A percentile compares a stretch with the other conserved stretches of the same genome.
These are phyloP conservation scores for Ornithorhynchus anatinus DNA, from an alignment of 2,113 vertebrate species.

Conservation along the genomic window DNA sequence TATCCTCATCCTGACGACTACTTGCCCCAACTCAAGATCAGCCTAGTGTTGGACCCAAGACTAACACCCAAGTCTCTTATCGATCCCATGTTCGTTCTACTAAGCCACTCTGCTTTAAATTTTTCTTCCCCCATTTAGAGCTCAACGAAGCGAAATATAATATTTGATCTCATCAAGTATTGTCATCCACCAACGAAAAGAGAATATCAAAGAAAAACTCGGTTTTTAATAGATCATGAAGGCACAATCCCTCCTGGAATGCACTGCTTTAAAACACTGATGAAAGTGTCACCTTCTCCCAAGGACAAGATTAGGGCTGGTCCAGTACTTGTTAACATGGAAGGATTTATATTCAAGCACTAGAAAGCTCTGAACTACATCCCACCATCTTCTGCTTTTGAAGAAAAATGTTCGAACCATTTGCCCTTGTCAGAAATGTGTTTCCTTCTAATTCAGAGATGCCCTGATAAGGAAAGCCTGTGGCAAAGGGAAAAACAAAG, in stretches of 20 bases:
- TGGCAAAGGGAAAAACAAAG: conserved; percentile 17
- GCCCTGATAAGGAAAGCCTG: neutral
- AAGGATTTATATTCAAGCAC: neutral
- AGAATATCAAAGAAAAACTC: too few species aligned
- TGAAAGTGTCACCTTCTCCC: neutral
- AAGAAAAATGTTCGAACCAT: neutral
- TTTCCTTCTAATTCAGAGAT: conserved; percentile 25
- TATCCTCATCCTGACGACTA: neutral
- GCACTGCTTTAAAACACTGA: neutral
- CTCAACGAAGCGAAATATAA: too few species aligned
- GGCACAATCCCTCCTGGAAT: too few species aligned
- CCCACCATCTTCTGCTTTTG: neutral
- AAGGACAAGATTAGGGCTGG: neutral
- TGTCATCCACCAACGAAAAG: too few species aligned
- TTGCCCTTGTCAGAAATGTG: neutral
- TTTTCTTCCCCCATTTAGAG: too few species aligned
- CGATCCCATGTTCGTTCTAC: too few species aligned
- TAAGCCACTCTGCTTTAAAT: too few species aligned
- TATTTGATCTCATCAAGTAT: too few species aligned
- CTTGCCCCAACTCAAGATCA: neutral
- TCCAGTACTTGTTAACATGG: neutral
- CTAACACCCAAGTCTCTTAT: too few species aligned
- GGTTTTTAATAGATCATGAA: too few species aligned
- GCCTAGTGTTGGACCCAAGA: too few species aligned
- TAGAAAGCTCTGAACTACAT: neutral